A percentile compares a stretch with the other conserved stretches of the same genome.
These are phyloP conservation scores for Chiroxiphia lanceolata DNA, from an alignment of 2,797 vertebrate species.

Conservation along the genomic window DNA sequence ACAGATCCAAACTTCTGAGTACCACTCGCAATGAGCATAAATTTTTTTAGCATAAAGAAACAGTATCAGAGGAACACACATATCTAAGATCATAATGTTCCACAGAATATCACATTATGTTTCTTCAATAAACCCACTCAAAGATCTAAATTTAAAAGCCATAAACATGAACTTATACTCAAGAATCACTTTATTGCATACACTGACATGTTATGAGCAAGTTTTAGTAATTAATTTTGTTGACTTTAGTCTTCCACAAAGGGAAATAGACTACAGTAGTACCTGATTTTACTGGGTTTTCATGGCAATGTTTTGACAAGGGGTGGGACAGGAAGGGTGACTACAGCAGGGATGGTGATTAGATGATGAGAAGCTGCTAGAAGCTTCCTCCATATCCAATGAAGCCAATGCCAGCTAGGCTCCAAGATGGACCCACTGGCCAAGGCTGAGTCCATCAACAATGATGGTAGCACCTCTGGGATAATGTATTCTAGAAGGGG, in stretches of 20 bases:
- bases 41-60: not conserved
- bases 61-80: not conserved
- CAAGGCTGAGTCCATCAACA: not conserved
- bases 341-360: accelerated
- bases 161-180: not conserved
- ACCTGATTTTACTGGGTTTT: not conserved
- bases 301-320: not conserved
- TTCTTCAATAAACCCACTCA: not conserved
- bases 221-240: not conserved
- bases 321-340: not conserved
- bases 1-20: not conserved
- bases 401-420: accelerated
- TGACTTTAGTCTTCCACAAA: not conserved
- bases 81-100: not conserved
- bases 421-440: not conserved
- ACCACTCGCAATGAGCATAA: accelerated
- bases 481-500: not conserved
- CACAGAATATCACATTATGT: not conserved
- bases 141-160: not conserved
- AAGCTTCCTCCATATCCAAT: not conserved
- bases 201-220: not conserved
- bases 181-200: not conserved
- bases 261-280: not conserved
- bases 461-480: accelerated
- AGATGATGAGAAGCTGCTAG: not conserved